Percentiles rank a stretch among this genome's conserved stretches.
phyloP scores from a whole-genome alignment of 2,888 invertebrate species.

The Bibio marci region DNA sequence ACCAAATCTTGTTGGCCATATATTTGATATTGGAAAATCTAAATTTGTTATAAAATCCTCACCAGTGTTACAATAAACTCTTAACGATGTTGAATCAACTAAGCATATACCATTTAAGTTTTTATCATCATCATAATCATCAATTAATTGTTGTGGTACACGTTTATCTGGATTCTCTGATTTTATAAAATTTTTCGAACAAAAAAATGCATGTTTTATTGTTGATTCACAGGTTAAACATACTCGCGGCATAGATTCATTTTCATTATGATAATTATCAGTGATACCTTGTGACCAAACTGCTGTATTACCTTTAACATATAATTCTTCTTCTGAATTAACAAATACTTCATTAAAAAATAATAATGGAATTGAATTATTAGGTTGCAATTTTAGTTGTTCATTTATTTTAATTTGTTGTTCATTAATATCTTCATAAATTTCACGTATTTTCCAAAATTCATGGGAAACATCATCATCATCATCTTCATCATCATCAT shows the following conservation, averaged over 20 bases:
- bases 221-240: conserved; percentile 71
- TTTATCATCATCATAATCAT: conserved; percentile 1
- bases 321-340: conserved; percentile 69
- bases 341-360: conserved; percentile 24
- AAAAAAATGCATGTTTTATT: conserved; percentile 66
- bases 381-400: conserved; percentile 1
- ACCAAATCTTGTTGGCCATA: conserved; percentile 76
- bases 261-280: conserved; percentile 13
- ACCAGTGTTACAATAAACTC: conserved; percentile 61
- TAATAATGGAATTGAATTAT: conserved; percentile 9
- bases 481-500: conserved; percentile 16
- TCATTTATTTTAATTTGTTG: neutral
- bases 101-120: conserved; percentile 41
- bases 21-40: conserved; percentile 61
- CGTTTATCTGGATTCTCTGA: conserved; percentile 23
- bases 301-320: conserved; percentile 67
- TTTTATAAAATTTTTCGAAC: conserved; percentile 39
- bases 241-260: conserved; percentile 18
- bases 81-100: conserved; percentile 56
- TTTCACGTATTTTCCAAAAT: conserved; percentile 39
- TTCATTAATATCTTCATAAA: conserved; percentile 33
- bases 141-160: too few relatives aligned
- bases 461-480: conserved; percentile 21
- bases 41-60: conserved; percentile 68
- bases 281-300: conserved; percentile 53